phyloP scores from a whole-genome alignment of 2,113 vertebrate species.

The Vidua macroura region DNA sequence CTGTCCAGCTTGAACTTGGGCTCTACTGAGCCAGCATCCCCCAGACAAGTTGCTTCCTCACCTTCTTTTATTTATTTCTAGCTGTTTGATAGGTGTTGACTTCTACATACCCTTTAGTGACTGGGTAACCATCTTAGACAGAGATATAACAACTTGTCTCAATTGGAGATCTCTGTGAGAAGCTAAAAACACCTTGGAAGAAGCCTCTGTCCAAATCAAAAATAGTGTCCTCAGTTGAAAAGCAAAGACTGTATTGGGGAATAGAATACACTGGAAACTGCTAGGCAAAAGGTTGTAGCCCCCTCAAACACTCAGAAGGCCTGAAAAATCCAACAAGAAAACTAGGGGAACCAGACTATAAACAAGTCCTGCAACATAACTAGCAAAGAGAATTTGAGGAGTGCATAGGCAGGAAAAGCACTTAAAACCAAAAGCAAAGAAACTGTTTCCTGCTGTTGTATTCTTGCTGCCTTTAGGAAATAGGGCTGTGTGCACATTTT shows the following conservation, averaged over 20 bases:
- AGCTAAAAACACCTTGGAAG: neutral
- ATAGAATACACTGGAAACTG: neutral
- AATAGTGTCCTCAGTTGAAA: neutral
- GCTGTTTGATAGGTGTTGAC: neutral
- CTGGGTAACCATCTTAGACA: neutral
- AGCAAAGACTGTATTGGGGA: neutral
- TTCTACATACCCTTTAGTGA: neutral
- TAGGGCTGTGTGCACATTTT: neutral
- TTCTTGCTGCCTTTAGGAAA: neutral
- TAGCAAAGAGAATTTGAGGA: neutral
- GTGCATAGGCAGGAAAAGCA: neutral
- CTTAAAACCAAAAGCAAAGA: neutral
- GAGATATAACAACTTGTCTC: neutral
- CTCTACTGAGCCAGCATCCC: neutral
- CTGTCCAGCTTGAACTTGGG: rapidly evolving
- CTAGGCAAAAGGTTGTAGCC: neutral
- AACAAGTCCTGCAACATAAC: neutral
- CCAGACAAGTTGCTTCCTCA: neutral
- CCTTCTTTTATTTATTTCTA: neutral
- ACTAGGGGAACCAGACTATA: neutral
- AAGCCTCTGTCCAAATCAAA: neutral
- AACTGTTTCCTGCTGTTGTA: neutral
- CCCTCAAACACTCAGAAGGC: neutral
- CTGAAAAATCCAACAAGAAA: neutral
- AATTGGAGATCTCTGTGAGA: neutral